These are phyloP conservation scores for Saccostrea glomerata DNA, from an alignment of 1,140 invertebrate species.

Conservation along the genomic window DNA sequence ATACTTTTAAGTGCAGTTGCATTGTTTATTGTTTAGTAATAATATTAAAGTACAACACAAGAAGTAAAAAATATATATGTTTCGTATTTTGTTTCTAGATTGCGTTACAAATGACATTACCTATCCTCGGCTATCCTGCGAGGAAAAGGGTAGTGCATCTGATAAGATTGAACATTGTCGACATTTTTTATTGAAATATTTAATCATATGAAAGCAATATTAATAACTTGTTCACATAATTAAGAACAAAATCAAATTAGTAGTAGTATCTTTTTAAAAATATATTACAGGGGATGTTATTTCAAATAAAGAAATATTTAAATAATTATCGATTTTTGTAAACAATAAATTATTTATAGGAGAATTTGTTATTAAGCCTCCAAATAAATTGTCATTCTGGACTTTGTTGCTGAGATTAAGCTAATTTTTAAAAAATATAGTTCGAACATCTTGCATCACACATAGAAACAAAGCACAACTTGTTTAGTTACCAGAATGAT, in stretches of 20 bases:
- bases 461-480: background rate
- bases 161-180: background rate
- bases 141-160: background rate
- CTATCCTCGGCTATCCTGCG: background rate
- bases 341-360: too few relatives aligned
- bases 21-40: conserved; percentile 6
- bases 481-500: background rate
- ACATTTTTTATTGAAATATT: background rate
- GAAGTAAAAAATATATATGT: background rate
- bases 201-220: too few relatives aligned
- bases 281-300: too few relatives aligned
- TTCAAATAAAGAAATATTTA: too few relatives aligned
- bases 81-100: background rate
- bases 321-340: too few relatives aligned
- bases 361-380: too few relatives aligned
- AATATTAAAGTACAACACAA: background rate
- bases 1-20: conserved; percentile 18
- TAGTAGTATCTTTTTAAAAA: too few relatives aligned
- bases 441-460: background rate
- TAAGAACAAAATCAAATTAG: too few relatives aligned
- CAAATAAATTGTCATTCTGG: too few relatives aligned
- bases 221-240: too few relatives aligned
- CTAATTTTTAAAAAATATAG: background rate
- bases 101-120: background rate
- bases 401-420: too few relatives aligned